Evolutionary conservation across 2,797 vertebrate genomes (phyloP).

Genomic region (Chrosomus eos): DNA sequence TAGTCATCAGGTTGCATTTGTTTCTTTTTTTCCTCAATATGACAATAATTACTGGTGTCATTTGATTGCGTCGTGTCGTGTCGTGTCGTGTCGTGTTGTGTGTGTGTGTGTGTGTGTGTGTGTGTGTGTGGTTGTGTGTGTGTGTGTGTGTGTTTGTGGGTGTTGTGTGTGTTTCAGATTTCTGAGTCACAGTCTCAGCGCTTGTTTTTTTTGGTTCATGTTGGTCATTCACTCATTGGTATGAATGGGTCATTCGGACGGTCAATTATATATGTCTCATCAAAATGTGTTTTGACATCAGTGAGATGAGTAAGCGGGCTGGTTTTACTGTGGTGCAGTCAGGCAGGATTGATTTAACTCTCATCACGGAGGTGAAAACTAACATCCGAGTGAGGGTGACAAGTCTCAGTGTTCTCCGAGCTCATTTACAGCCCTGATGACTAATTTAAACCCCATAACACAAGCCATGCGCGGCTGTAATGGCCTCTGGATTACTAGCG

Average conservation of each 20-base stretch:
- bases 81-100: no score
- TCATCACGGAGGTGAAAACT: slow-evolving; percentile 71
- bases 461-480: slow-evolving; percentile 48
- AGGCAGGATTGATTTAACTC: slow-evolving; percentile 72
- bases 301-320: slow-evolving; percentile 21
- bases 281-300: slow-evolving; percentile 5
- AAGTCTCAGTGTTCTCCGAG: slow-evolving; percentile 57
- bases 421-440: slow-evolving; percentile 76
- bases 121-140: neutral
- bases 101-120: neutral
- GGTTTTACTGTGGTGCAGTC: neutral
- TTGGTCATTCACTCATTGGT: slow-evolving; percentile 10
- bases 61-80: neutral
- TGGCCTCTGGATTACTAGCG: slow-evolving; percentile 5
- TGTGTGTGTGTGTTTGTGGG: neutral
- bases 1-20: slow-evolving; percentile 36
- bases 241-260: slow-evolving; percentile 16
- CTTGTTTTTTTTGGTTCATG: slow-evolving; percentile 1
- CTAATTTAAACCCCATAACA: slow-evolving; percentile 77
- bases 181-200: neutral
- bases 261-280: neutral
- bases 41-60: neutral
- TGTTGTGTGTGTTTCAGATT: neutral
- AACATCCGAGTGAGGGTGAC: slow-evolving; percentile 74
- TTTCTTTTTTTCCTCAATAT: neutral